Evolutionary conservation across 2,797 vertebrate species (phyloP), one percentile per base, ranked within the genome.

Genomic region (Danio choprae): DNA sequence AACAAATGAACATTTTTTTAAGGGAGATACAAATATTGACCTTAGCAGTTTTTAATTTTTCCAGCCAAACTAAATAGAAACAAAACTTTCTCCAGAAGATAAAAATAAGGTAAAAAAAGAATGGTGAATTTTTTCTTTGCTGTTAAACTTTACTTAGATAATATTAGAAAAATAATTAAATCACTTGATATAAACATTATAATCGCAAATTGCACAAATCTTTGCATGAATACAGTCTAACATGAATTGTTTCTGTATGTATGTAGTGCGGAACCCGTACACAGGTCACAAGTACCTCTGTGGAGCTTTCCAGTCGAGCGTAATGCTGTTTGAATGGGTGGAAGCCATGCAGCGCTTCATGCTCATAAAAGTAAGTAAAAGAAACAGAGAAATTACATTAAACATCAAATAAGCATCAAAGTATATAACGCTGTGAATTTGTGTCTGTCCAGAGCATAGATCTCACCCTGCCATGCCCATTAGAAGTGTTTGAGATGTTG

Each of bases 321-420:
- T 96, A 84, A 91, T 96, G 84, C 90, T 97, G 7, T 89, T 97
- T 87, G 96, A 97, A 85, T 97, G 96, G 96, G 95, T 96, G 84
- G 96, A 97, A 86, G 93, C 93, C 76, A 96, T 97, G 96, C 95
- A 96, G 91, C 96, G 95, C 87, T 97, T 97, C 85, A 97, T 97
- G 96, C 90, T 96, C 83, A 95, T 97, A 87, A 97, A 97, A 95
- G 96, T 97, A 91, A 88, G 81, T 38, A 7, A 59, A 2, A 62
- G 10, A 43, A 29, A n/a, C 1, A 13, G 41, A 59, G 55, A 59
- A 56, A 29, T 43, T 15, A 38, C 41, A 6, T 5, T 13, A 29
- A 44, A 5, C 36, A 60, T 40, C 8, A 60, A 20, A 15, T 12
- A 6, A 46, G 40, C 46, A 8, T 59, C n/a, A 1, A 20, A 20